A percentile compares a stretch with the other conserved stretches of the same genome.
Evolutionary conservation across 1,140 invertebrate genomes (phyloP).

Genomic region (Paraescarpia echinospica): DNA sequence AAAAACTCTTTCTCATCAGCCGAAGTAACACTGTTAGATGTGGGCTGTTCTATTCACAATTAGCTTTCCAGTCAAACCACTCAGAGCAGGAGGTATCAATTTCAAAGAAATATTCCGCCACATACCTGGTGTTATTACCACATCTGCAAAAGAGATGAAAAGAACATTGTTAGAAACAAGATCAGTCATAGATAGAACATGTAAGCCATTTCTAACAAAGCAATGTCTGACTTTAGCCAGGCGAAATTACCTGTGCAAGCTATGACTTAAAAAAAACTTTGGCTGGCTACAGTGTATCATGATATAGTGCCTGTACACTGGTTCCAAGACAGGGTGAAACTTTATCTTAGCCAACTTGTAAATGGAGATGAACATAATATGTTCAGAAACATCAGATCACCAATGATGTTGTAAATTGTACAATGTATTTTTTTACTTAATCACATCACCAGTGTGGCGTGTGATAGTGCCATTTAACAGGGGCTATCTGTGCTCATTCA

Average conservation of each 20-base stretch:
- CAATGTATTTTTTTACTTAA: background rate
- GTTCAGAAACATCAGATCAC: background rate
- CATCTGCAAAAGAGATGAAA: background rate
- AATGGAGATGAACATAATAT: background rate
- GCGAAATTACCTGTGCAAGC: background rate
- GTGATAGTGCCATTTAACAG: background rate
- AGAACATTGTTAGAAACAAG: conserved; percentile 1
- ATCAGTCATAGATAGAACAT: background rate
- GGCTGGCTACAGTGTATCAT: background rate
- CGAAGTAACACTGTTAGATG: background rate
- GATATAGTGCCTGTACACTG: background rate
- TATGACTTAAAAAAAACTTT: background rate
- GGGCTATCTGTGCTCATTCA: too few relatives aligned
- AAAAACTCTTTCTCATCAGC: background rate
- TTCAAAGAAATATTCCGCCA: background rate
- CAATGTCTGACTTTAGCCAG: background rate
- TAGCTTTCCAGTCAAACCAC: background rate
- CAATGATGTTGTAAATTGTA: background rate
- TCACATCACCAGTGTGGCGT: background rate
- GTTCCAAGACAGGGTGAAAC: background rate
- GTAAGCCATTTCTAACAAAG: background rate
- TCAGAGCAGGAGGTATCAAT: background rate
- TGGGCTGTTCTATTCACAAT: background rate
- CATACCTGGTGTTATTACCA: background rate
- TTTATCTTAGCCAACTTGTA: background rate